These are phyloP conservation scores for Zoroaster sp. DNA, from an alignment of 53 echinoderm and acorn worm genomes.

Conservation along the genomic window DNA sequence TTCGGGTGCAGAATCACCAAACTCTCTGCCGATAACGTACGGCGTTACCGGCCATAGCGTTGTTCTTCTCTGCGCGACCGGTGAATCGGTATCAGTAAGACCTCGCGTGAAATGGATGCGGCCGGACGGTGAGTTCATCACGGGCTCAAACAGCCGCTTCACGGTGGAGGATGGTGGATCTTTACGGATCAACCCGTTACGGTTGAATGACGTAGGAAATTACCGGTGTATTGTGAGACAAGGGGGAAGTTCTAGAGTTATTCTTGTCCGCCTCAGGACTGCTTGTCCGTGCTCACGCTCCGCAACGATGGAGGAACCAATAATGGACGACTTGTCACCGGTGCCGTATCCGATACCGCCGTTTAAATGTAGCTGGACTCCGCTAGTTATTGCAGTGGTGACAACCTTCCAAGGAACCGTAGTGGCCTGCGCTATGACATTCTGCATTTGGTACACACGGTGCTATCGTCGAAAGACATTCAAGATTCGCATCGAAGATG, in stretches of 20 bases:
- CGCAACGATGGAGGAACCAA: background rate
- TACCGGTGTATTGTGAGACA: constrained; percentile 59
- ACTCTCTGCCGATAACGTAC: constrained; percentile 1
- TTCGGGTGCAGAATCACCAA: background rate
- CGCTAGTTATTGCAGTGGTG: constrained; percentile 83
- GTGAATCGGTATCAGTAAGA: background rate
- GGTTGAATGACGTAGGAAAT: constrained; percentile 30
- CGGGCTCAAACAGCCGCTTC: background rate
- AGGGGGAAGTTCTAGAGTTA: constrained; percentile 17
- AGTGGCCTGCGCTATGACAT: constrained; percentile 69
- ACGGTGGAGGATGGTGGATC: constrained; percentile 17
- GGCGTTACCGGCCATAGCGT: constrained; percentile 19
- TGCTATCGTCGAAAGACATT: constrained; percentile 39
- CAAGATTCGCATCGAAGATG: constrained; percentile 37
- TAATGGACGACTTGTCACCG: background rate
- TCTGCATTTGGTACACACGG: constrained; percentile 70
- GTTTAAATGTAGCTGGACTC: constrained; percentile 63
- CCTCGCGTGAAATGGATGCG: constrained; percentile 55
- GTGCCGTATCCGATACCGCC: constrained; percentile 18
- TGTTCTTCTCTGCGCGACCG: constrained; percentile 12
- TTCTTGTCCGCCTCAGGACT: constrained; percentile 54
- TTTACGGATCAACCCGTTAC: constrained; percentile 21
- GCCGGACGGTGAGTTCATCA: constrained; percentile 51
- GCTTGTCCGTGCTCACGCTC: constrained; percentile 55
- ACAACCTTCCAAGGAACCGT: constrained; percentile 90